These are phyloP conservation scores for Chelidonichthys spinosus DNA, from an alignment of 2,797 vertebrate species.

Conservation along the genomic window DNA sequence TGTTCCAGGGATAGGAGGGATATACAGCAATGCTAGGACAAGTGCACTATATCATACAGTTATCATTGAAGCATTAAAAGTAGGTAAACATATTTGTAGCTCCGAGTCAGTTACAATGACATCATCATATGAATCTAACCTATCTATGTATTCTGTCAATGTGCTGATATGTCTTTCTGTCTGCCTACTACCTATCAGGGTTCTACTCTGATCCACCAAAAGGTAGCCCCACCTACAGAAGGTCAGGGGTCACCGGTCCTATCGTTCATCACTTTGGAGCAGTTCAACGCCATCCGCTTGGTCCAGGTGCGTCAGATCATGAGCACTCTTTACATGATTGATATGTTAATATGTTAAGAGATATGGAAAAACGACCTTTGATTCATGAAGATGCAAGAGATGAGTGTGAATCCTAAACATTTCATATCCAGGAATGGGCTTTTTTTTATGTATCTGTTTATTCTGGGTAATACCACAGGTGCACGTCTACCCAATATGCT, in stretches of 20 bases:
- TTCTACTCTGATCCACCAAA: slow-evolving; percentile 95
- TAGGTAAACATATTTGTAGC: background rate
- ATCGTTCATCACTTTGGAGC: slow-evolving; percentile 92
- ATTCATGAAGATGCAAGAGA: slow-evolving; percentile 1
- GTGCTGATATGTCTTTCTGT: slow-evolving; percentile 16
- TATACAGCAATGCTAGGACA: slow-evolving; percentile 4
- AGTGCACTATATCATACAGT: slow-evolving; percentile 7
- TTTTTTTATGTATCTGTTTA: background rate
- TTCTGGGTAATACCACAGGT: background rate
- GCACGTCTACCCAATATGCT: background rate
- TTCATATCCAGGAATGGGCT: background rate
- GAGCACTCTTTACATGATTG: background rate
- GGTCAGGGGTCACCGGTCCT: slow-evolving; percentile 89
- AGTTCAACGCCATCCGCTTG: slow-evolving; percentile 91
- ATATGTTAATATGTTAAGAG: background rate
- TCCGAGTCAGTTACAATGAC: slow-evolving; percentile 7
- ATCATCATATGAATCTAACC: no score
- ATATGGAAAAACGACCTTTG: background rate
- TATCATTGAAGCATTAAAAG: background rate
- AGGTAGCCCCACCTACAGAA: slow-evolving; percentile 89
- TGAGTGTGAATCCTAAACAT: slow-evolving; percentile 3
- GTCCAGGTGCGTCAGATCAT: slow-evolving; percentile 83
- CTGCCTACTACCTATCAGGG: slow-evolving; percentile 79
- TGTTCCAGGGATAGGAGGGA: background rate
- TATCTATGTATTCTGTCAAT: background rate